These are phyloP conservation scores for Zootoca vivipara DNA, from an alignment of 2,113 vertebrate species.

Conservation along the genomic window DNA sequence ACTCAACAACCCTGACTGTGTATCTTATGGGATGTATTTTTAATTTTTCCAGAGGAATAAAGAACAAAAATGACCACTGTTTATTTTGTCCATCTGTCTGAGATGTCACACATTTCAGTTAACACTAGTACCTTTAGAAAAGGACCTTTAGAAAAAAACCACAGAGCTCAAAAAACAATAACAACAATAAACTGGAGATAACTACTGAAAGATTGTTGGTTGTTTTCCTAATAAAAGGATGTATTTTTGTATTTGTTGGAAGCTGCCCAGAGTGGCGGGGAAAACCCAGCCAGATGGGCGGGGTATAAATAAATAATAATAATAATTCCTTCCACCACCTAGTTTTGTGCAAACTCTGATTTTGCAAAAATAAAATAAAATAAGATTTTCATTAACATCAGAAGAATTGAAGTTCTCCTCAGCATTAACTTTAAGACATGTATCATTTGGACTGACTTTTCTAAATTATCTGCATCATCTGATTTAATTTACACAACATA, in stretches of 20 bases:
- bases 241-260: too few species aligned
- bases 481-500: not conserved
- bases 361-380: not conserved
- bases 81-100: not conserved
- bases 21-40: not conserved
- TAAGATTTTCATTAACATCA: not conserved
- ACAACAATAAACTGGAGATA: not conserved
- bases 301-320: too few species aligned
- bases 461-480: not conserved
- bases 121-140: constrained; percentile 39
- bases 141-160: constrained; percentile 10
- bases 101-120: not conserved
- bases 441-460: not conserved
- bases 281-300: too few species aligned
- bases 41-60: not conserved
- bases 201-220: not conserved
- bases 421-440: not conserved
- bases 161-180: not conserved
- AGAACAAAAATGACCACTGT: not conserved
- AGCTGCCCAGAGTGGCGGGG: too few species aligned
- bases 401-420: not conserved
- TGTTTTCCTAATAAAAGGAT: not conserved
- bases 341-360: not conserved
- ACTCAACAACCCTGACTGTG: not conserved
- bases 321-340: not conserved